These are phyloP conservation scores for Seira ritae DNA, from an alignment of 2,888 invertebrate genomes.

Conservation along the genomic window DNA sequence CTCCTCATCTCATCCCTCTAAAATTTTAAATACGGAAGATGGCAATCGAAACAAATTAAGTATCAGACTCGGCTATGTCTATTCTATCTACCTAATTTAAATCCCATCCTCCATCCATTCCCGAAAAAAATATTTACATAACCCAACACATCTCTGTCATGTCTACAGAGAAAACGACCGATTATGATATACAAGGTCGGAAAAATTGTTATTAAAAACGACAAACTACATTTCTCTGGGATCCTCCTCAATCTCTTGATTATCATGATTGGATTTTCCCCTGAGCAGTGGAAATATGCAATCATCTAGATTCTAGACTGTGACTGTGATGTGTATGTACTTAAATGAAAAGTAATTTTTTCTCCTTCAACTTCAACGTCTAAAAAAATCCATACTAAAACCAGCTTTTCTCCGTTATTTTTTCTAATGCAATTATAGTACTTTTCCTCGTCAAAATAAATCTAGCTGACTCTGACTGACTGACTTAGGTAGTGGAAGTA, in stretches of 20 bases:
- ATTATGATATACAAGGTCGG: background rate
- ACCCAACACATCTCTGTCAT: too few relatives aligned
- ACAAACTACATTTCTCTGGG: background rate
- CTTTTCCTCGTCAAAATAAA: too few relatives aligned
- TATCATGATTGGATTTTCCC: constrained; percentile 37
- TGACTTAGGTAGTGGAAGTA: too few relatives aligned
- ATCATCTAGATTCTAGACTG: too few relatives aligned
- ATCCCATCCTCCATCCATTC: constrained; percentile 38
- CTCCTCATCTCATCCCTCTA: too few relatives aligned
- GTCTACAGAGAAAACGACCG: background rate
- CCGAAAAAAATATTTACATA: too few relatives aligned
- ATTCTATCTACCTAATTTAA: constrained; percentile 38
- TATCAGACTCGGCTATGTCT: constrained; percentile 26
- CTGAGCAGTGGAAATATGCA: constrained; percentile 19
- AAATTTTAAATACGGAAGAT: constrained; percentile 57
- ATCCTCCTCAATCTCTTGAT: too few relatives aligned
- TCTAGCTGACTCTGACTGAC: too few relatives aligned
- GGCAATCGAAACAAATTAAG: constrained; percentile 56
- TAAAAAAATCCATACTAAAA: constrained; percentile 23
- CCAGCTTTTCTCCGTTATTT: constrained; percentile 22
- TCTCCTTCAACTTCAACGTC: background rate
- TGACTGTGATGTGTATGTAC: constrained; percentile 20
- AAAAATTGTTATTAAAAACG: background rate
- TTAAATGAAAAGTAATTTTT: background rate
- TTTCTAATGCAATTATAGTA: constrained; percentile 48